Evolutionary conservation across 2,113 vertebrate species (phyloP).

Genomic region (Scytalopus superciliaris): DNA sequence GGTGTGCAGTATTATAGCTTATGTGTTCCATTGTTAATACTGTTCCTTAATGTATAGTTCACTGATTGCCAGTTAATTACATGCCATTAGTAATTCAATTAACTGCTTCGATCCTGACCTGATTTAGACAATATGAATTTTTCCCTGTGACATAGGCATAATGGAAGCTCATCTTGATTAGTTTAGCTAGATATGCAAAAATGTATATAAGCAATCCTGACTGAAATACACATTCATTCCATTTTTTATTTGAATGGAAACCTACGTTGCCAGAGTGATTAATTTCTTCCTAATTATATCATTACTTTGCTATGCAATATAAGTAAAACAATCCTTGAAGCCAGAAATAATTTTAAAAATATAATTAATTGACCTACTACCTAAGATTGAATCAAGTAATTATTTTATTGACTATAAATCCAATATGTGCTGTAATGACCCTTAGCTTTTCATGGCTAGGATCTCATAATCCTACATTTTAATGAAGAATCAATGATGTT

Average conservation of each 20-base stretch:
- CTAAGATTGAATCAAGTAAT: conserved; percentile 39
- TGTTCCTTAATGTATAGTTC: background rate
- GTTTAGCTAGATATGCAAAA: background rate
- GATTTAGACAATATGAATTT: background rate
- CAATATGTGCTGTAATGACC: conserved; percentile 28
- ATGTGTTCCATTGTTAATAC: background rate
- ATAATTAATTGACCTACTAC: conserved; percentile 32
- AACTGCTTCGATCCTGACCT: background rate
- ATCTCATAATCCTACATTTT: conserved; percentile 26
- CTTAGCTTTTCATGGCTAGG: conserved; percentile 3
- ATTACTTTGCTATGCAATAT: conserved; percentile 27
- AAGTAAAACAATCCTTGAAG: conserved; percentile 29
- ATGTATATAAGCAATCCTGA: background rate
- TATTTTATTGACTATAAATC: conserved; percentile 60
- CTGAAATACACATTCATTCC: background rate
- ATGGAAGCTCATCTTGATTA: background rate
- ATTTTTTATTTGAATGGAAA: background rate
- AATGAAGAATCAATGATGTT: conserved; percentile 40
- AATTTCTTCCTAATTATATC: conserved; percentile 42
- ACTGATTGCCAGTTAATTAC: conserved; percentile 5
- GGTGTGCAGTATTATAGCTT: background rate
- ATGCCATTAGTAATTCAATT: conserved; percentile 4
- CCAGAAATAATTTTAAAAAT: background rate
- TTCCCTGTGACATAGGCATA: background rate
- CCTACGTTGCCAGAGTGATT: background rate